Evolutionary conservation across 1,140 invertebrate genomes (phyloP).

Genomic region (Forficula auricularia): DNA sequence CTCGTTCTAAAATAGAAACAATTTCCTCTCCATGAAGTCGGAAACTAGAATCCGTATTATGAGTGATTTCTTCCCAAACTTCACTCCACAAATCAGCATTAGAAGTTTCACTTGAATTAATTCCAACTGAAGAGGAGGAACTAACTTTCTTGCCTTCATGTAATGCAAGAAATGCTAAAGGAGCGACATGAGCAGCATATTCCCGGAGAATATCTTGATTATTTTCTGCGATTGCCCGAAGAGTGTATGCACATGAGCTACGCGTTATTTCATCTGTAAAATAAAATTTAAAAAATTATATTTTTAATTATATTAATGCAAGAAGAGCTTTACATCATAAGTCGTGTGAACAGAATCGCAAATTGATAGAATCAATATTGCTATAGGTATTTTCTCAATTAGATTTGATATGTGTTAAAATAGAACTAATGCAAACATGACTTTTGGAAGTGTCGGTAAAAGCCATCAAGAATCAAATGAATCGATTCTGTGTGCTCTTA

Average conservation of each 20-base stretch:
- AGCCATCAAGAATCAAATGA: too few relatives aligned
- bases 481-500: too few relatives aligned
- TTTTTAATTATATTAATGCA: too few relatives aligned
- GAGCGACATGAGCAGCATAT: conserved; percentile 58
- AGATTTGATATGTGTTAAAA: too few relatives aligned
- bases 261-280: conserved; percentile 46
- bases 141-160: conserved; percentile 52
- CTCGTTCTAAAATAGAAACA: conserved; percentile 43
- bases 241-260: conserved; percentile 53
- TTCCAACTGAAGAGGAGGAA: conserved; percentile 15
- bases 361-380: too few relatives aligned
- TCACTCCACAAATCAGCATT: conserved; percentile 62
- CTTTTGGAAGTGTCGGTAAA: too few relatives aligned
- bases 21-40: conserved; percentile 57
- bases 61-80: conserved; percentile 73
- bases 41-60: conserved; percentile 66
- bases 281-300: too few relatives aligned
- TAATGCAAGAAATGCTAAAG: conserved; percentile 76
- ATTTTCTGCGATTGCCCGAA: conserved; percentile 65
- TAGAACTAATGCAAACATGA: too few relatives aligned
- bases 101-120: too few relatives aligned
- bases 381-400: too few relatives aligned
- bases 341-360: too few relatives aligned
- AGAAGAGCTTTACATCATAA: too few relatives aligned
- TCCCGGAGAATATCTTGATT: conserved; percentile 67